Evolutionary conservation across 1,140 invertebrate species (phyloP).

Genomic region (Aphidius ervi): DNA sequence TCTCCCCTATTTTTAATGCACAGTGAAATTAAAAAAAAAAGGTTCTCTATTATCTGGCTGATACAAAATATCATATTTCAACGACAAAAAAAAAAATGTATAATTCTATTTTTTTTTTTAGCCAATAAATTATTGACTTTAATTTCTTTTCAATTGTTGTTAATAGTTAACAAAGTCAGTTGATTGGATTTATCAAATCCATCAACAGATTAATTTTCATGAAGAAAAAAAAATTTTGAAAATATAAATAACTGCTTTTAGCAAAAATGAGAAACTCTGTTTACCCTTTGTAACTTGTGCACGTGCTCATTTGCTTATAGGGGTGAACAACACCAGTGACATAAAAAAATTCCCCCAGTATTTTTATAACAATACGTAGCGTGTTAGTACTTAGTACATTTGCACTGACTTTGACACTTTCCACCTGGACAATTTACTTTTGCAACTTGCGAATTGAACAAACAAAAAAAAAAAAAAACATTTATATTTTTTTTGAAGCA

Average conservation of each 20-base stretch:
- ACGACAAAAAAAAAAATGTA: too few species aligned
- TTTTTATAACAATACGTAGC: not conserved
- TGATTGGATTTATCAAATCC: too few species aligned
- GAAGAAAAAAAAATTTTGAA: not conserved
- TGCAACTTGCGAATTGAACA: too few species aligned
- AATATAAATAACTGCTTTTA: not conserved
- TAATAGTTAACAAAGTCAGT: too few species aligned
- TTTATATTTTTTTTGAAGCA: too few species aligned
- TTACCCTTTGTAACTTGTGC: conserved; percentile 1
- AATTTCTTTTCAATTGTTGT: too few species aligned
- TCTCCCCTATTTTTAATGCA: not conserved
- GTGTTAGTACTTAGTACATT: not conserved
- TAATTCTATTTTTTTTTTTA: too few species aligned
- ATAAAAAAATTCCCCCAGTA: too few species aligned
- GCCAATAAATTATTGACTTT: too few species aligned
- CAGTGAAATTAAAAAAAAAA: not conserved
- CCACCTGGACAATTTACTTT: too few species aligned
- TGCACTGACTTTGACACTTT: not conserved
- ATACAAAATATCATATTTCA: not conserved
- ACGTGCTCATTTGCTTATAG: conserved; percentile 2
- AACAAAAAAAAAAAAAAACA: too few species aligned
- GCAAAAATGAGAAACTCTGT: conserved; percentile 6
- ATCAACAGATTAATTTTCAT: too few species aligned
- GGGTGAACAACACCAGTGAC: not conserved
- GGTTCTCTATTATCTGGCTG: conserved; percentile 3